Conservation (phyloP, 2,113 vertebrate genomes). For the Macaca mulatta region DNA sequence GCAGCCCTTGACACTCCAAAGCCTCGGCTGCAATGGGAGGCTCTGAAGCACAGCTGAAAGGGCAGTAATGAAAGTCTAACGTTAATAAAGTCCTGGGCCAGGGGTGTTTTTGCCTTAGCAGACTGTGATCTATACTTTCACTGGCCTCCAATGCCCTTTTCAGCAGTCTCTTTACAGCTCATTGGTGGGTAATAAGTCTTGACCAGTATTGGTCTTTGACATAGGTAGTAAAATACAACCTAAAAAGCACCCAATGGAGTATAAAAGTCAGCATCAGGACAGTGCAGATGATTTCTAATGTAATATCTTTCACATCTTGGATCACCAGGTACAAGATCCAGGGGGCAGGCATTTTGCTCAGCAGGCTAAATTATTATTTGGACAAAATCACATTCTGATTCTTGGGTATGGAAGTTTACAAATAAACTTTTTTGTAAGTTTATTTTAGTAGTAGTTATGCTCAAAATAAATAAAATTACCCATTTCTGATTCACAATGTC, state of each 20-base stretch:
- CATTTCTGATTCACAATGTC: not conserved
- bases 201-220: constrained; percentile 85
- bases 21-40: constrained; percentile 14
- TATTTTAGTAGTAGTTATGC: not conserved
- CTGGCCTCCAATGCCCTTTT: constrained; percentile 82
- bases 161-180: constrained; percentile 82
- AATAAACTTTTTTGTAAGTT: not conserved
- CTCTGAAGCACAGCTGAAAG: constrained; percentile 75
- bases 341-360: constrained; percentile 39
- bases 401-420: not conserved
- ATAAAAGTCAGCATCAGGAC: constrained; percentile 82
- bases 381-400: constrained; percentile 56
- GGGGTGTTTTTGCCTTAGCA: constrained; percentile 61
- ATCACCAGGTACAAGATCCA: constrained; percentile 69
- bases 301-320: constrained; percentile 66
- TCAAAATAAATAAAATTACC: not conserved
- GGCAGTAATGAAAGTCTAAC: constrained; percentile 74
- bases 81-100: constrained; percentile 63
- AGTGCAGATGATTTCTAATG: constrained; percentile 81
- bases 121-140: constrained; percentile 80
- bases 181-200: constrained; percentile 84
- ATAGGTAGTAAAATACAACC: constrained; percentile 84
- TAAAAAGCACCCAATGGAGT: constrained; percentile 83
- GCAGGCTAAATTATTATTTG: constrained; percentile 68
- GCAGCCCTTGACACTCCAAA: not conserved